These are phyloP conservation scores for Nasonia oneida DNA, from an alignment of 2,888 invertebrate genomes.

Conservation along the genomic window DNA sequence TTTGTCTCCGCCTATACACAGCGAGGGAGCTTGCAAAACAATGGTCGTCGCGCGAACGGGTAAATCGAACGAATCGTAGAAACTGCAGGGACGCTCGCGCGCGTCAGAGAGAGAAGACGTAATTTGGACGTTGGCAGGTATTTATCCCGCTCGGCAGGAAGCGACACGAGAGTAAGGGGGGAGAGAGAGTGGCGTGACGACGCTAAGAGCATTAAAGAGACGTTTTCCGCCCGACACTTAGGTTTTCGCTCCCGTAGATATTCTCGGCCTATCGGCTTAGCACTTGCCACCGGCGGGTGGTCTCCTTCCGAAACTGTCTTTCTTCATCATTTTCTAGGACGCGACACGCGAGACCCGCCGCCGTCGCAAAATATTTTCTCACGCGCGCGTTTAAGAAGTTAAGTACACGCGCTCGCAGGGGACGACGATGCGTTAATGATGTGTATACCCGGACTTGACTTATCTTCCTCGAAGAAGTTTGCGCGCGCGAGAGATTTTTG, in stretches of 20 bases:
- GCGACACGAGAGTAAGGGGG: slow-evolving; percentile 63
- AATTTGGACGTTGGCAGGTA: slow-evolving; percentile 75
- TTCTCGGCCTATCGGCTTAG: slow-evolving; percentile 77
- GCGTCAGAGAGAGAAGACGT: slow-evolving; percentile 61
- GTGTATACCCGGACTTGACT: background rate
- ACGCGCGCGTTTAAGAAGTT: slow-evolving; percentile 67
- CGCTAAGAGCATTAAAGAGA: slow-evolving; percentile 78
- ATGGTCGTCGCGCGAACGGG: slow-evolving; percentile 60
- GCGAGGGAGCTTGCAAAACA: slow-evolving; percentile 49
- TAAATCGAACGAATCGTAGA: slow-evolving; percentile 63
- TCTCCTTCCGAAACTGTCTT: slow-evolving; percentile 61
- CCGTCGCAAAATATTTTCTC: slow-evolving; percentile 54
- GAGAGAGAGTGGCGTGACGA: slow-evolving; percentile 68
- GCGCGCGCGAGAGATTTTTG: background rate
- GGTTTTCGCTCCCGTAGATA: slow-evolving; percentile 74
- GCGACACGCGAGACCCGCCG: background rate
- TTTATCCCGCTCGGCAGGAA: slow-evolving; percentile 74
- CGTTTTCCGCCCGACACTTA: slow-evolving; percentile 76
- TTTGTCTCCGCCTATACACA: background rate
- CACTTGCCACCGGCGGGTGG: slow-evolving; percentile 74
- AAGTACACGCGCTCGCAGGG: slow-evolving; percentile 62
- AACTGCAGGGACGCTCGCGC: slow-evolving; percentile 28
- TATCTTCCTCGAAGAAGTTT: background rate
- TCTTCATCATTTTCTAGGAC: slow-evolving; percentile 72
- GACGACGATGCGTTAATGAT: slow-evolving; percentile 47